phyloP scores from a whole-genome alignment of 2,113 vertebrate genomes.

The Dryoscopus gambensis region DNA sequence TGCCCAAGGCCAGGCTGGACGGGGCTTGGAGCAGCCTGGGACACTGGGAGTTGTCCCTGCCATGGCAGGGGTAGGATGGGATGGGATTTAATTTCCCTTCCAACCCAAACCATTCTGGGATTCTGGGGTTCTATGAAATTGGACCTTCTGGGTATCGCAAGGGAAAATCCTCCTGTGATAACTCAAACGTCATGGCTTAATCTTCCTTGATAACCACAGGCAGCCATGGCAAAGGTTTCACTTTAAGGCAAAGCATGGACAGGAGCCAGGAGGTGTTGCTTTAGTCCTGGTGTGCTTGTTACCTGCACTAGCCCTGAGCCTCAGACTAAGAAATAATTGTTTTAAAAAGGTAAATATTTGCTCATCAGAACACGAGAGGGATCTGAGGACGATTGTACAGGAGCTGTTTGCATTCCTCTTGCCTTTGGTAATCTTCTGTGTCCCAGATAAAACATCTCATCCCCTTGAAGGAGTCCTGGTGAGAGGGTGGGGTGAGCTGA shows the following conservation, averaged over 20 bases:
- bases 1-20: not conserved
- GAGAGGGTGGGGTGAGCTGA: not conserved
- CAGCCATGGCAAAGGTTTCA: not conserved
- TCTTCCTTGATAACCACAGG: not conserved
- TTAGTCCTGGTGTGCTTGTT: not conserved
- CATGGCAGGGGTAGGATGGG: too few species aligned
- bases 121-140: not conserved
- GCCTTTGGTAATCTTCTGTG: not conserved
- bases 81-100: not conserved
- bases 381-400: not conserved
- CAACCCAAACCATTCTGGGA: not conserved
- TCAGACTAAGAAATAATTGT: not conserved
- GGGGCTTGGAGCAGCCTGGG: not conserved
- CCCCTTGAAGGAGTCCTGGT: not conserved
- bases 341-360: constrained; percentile 37
- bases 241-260: not conserved
- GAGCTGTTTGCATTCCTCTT: constrained; percentile 8
- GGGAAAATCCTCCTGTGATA: not conserved
- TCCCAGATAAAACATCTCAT: not conserved
- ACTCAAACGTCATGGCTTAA: not conserved
- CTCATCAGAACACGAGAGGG: not conserved
- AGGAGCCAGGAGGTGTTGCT: not conserved
- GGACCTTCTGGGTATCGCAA: not conserved
- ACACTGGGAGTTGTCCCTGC: not conserved
- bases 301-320: not conserved